phyloP scores from a whole-genome alignment of 2,888 invertebrate species.

The Cerastis rubricosa region DNA sequence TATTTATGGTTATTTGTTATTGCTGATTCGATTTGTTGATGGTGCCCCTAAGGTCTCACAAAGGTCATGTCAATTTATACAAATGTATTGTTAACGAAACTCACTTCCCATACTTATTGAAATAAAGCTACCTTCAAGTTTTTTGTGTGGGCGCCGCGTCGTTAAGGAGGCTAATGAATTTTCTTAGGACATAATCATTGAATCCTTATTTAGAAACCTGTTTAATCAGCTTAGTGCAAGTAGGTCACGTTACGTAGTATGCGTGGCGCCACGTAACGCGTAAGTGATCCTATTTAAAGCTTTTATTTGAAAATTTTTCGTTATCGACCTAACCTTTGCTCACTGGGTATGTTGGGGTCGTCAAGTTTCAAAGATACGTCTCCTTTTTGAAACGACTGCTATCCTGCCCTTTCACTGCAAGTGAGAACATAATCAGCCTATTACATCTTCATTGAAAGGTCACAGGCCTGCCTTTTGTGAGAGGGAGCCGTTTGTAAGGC shows the following conservation, averaged over 20 bases:
- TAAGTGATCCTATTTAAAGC: slow-evolving; percentile 23
- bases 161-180: slow-evolving; percentile 15
- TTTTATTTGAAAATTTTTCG: slow-evolving; percentile 16
- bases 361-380: background rate
- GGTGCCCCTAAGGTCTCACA: slow-evolving; percentile 20
- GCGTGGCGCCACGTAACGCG: background rate
- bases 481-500: too few species aligned
- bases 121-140: slow-evolving; percentile 4
- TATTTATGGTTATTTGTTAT: slow-evolving; percentile 61
- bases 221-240: slow-evolving; percentile 28
- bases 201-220: slow-evolving; percentile 32
- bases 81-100: slow-evolving; percentile 3
- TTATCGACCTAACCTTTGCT: slow-evolving; percentile 3
- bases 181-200: slow-evolving; percentile 17
- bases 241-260: background rate
- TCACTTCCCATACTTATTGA: background rate
- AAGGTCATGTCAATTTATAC: slow-evolving; percentile 24
- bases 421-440: background rate
- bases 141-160: slow-evolving; percentile 12
- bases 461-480: background rate
- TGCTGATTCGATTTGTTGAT: slow-evolving; percentile 56
- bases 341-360: background rate
- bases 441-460: background rate
- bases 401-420: background rate
- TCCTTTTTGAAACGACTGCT: background rate